These are phyloP conservation scores for Drosophila borealis DNA, from an alignment of 2,888 invertebrate genomes.

Conservation along the genomic window DNA sequence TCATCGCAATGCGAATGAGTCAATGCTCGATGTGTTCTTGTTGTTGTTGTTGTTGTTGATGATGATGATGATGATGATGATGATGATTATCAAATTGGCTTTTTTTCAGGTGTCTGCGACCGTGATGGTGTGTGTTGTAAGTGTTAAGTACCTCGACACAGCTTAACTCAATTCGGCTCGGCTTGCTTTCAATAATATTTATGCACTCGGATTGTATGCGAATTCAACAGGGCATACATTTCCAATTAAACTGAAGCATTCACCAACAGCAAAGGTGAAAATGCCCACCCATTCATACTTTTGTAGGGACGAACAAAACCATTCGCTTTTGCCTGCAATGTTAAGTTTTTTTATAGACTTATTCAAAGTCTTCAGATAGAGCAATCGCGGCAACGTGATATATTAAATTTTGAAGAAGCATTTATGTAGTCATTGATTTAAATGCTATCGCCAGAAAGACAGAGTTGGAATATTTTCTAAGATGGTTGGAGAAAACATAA, in stretches of 20 bases:
- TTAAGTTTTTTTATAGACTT: not conserved
- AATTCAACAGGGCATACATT: constrained; percentile 73
- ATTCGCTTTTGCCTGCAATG: not conserved
- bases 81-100: constrained; percentile 46
- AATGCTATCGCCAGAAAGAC: not conserved
- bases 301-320: not conserved
- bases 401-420: not conserved
- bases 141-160: constrained; percentile 59
- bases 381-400: constrained; percentile 1
- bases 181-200: constrained; percentile 73
- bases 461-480: not conserved
- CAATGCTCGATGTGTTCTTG: constrained; percentile 51
- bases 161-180: constrained; percentile 51
- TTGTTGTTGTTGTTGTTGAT: constrained; percentile 24
- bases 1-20: constrained; percentile 65
- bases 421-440: too few species aligned
- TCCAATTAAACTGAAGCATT: constrained; percentile 79
- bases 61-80: constrained; percentile 1
- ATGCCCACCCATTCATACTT: not conserved
- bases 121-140: constrained; percentile 30
- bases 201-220: constrained; percentile 65
- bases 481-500: too few species aligned
- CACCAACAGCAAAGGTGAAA: constrained; percentile 51
- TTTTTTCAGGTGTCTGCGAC: constrained; percentile 40
- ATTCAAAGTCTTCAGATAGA: not conserved